A percentile compares a stretch with the other conserved stretches of the same genome.
phyloP scores from a whole-genome alignment of 1,140 invertebrate genomes.

The Rhizoglyphus robini region DNA sequence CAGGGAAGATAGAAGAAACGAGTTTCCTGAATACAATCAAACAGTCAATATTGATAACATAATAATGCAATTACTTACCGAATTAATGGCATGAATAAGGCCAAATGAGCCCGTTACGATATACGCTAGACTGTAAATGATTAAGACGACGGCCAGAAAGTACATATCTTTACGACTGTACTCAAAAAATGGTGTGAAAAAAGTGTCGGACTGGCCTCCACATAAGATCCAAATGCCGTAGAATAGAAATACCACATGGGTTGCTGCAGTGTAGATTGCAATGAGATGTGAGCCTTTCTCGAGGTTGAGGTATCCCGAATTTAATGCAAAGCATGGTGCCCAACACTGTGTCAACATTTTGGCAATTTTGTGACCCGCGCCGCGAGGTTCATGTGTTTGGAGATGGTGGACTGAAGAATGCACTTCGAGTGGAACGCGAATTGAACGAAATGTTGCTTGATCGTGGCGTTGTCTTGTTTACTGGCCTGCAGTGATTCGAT shows the following conservation, averaged over 20 bases:
- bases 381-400: no score
- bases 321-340: constrained; percentile 21
- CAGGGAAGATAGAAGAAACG: constrained; percentile 22
- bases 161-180: constrained; percentile 14
- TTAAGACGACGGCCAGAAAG: background rate
- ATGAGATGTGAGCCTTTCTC: constrained; percentile 19
- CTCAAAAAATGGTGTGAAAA: constrained; percentile 23
- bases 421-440: background rate
- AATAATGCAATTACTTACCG: constrained; percentile 15
- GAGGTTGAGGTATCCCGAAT: constrained; percentile 13
- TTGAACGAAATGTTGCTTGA: background rate
- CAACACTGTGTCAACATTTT: constrained; percentile 13
- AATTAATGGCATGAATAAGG: constrained; percentile 19
- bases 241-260: constrained; percentile 18
- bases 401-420: background rate
- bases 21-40: constrained; percentile 18
- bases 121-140: constrained; percentile 17
- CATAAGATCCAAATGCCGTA: constrained; percentile 15
- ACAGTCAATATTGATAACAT: no score
- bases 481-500: no score
- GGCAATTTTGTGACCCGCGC: no score
- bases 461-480: no score
- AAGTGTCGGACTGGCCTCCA: constrained; percentile 18
- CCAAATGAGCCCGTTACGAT: constrained; percentile 17
- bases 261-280: constrained; percentile 17